These are phyloP conservation scores for Drosophila colorata DNA, from an alignment of 2,888 invertebrate species.

Conservation along the genomic window DNA sequence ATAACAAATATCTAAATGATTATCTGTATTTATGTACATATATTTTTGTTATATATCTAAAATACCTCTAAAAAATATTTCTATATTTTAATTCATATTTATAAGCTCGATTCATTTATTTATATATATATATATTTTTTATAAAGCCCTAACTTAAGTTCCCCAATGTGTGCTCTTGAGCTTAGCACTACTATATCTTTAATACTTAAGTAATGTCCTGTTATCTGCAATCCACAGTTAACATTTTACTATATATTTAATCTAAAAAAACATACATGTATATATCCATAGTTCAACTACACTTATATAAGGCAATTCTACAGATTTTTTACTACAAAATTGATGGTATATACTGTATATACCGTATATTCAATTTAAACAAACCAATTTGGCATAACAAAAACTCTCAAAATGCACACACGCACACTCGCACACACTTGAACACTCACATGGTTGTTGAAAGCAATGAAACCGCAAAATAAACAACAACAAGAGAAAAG, in stretches of 20 bases:
- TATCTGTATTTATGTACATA: neutral
- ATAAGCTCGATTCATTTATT: too few relatives aligned
- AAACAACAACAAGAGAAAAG: constrained; percentile 61
- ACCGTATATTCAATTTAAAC: constrained; percentile 73
- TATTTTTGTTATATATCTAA: too few relatives aligned
- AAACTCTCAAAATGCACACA: constrained; percentile 31
- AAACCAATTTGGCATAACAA: constrained; percentile 71
- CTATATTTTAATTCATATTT: neutral
- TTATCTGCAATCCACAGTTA: too few relatives aligned
- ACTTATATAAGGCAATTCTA: constrained; percentile 9
- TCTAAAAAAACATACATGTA: neutral
- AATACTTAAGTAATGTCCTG: too few relatives aligned
- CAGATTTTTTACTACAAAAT: constrained; percentile 8
- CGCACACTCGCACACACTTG: constrained; percentile 21
- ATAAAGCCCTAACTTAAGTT: too few relatives aligned
- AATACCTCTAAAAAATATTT: neutral
- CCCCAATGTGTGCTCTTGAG: too few relatives aligned
- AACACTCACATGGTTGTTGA: constrained; percentile 39
- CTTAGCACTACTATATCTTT: too few relatives aligned
- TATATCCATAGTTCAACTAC: neutral
- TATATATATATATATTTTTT: too few relatives aligned
- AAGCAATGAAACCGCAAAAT: constrained; percentile 73
- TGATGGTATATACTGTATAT: neutral
- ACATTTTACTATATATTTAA: neutral
- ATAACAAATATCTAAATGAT: neutral